phyloP scores from a whole-genome alignment of 2,797 vertebrate genomes.

The Neopelma chrysocephalum region DNA sequence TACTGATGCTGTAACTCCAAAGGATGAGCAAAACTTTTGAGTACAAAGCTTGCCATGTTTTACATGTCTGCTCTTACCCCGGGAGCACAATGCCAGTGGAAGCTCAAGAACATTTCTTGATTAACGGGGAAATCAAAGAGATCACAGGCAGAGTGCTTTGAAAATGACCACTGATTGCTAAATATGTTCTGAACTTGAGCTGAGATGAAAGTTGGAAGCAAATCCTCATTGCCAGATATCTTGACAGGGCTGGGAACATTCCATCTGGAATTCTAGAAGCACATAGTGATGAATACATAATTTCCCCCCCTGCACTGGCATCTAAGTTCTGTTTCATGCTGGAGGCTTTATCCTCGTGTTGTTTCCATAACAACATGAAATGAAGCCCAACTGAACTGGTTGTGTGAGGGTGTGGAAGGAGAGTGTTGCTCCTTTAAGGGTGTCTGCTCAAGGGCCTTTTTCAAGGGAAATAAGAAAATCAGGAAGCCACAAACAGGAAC shows the following conservation, averaged over 20 bases:
- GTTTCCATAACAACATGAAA: constrained; percentile 30
- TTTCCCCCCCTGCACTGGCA: background rate
- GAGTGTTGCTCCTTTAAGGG: background rate
- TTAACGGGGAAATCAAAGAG: background rate
- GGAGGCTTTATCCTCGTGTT: background rate
- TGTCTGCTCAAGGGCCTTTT: background rate
- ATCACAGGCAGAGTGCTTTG: background rate
- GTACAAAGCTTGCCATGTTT: background rate
- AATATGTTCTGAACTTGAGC: background rate
- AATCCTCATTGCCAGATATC: background rate
- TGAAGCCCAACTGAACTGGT: background rate
- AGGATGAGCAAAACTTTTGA: background rate
- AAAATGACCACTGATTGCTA: background rate
- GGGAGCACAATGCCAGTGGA: background rate
- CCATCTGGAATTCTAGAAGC: background rate
- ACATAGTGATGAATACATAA: background rate
- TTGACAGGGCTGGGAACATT: background rate
- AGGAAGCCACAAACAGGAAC: background rate
- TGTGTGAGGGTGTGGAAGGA: background rate
- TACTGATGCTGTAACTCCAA: background rate
- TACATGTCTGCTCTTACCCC: background rate
- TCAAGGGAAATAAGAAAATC: background rate
- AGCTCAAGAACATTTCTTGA: background rate
- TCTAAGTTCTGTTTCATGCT: background rate
- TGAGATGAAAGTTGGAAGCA: background rate